Base-by-base conservation (phyloP, 2,888 invertebrate species). In the Salpingus planirostris region DNA sequence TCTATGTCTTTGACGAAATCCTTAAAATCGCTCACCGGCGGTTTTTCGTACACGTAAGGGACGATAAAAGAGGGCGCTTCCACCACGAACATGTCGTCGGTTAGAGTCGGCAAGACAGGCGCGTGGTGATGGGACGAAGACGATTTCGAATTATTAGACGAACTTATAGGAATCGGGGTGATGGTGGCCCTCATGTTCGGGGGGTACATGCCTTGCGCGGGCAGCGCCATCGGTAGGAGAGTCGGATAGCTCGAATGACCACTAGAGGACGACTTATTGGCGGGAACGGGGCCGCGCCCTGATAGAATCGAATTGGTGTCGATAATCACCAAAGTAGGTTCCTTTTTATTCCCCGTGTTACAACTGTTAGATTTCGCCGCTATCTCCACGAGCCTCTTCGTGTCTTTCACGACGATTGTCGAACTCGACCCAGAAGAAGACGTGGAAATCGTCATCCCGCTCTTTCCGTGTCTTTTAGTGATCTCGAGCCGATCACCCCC, bases 1-100 rank as follows among this genome's bases (percentile, higher is more conserved):
- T 73, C 71, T 15, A 73, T 69, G 47, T 73, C 74, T 34, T 69
- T 70, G 15, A 86, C 74, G 57, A 80, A 80, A 43, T 82, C 78
- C 57, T 78, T 80, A 41, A 90, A 73, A 34, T 82, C 80, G 51
- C 81, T 79, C 3, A 80, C 62, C 1, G 90, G 87, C 6, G 89
- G 87, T 59, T 90, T 90, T 60, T 91, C 90, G 64, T 90, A 90
- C 12, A 91, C 87, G 60, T 91, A 91, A 26, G 91, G 91, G 47
- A 91, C 90, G 57, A 91, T 89, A 57, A 91, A 90, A 12, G 89
- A 90, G 3, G 91, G 90, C 14, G 90, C 90, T 64, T 91, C 90
- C 6, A 91, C 82, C 7, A 91, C 89, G 60, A 83, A 90, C 83
- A 90, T 90, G 51, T 91, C 89, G 59, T 91, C 90, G 11, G 89